Base-by-base conservation (phyloP, 2,113 vertebrate genomes). In the Conger conger region DNA sequence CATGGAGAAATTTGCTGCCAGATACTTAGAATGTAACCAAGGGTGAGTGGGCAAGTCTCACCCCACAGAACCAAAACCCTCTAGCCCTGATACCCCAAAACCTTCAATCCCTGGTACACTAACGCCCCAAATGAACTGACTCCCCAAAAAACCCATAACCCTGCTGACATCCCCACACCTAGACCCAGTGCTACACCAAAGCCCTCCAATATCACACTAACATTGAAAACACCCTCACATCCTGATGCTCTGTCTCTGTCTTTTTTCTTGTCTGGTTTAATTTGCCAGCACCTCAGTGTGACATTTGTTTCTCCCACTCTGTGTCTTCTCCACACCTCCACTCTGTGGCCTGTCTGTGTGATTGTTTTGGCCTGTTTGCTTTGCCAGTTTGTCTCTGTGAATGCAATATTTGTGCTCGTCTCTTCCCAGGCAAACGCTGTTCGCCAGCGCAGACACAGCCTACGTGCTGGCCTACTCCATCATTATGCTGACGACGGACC, bases 361-460 rank as follows among this genome's bases (percentile, higher is more conserved):
- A 37, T n/a, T 77, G 35, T 33, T 33, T 80, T 17, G 17, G 53
- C 11, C 57, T 17, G 83, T 8, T 63, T 87, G 80, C 87, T 88
- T 0, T 83, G n/a, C n/a, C n/a, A n/a, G n/a, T n/a, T n/a, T n/a
- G n/a, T n/a, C n/a, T n/a, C n/a, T n/a, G n/a, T n/a, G n/a, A n/a
- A n/a, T n/a, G n/a, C n/a, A n/a, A n/a, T n/a, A 35, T 84, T 87
- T 57, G 45, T 50, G 8, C 30, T 54, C 40, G 57, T 5, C 38
- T 90, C 79, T 89, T 85, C 92, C 87, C 92, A 99, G 98, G 83
- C 97, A 99, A 97, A 99, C 97, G 5, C 96, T 98, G 88, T 99
- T 99, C 93, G 98, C 98, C 87, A 99, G 98, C 85, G 98, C 96
- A 30, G 96, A 96, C 88, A 96, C 96, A 15, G 95, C 95, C 0